phyloP scores from a whole-genome alignment of 2,113 vertebrate species.

The Clupea harengus region DNA sequence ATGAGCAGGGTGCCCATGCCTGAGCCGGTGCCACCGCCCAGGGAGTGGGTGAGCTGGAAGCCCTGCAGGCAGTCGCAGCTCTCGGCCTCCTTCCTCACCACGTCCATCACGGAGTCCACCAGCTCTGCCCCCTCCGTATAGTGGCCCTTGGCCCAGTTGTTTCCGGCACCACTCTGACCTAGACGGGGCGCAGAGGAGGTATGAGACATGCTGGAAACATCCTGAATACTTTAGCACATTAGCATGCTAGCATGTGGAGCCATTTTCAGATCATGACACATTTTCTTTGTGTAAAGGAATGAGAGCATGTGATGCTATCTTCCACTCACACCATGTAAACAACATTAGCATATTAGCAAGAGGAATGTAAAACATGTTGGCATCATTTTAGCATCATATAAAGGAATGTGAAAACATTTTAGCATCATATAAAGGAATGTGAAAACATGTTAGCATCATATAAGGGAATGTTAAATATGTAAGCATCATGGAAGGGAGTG shows the following conservation, averaged over 20 bases:
- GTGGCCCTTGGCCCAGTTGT: slow-evolving; percentile 93
- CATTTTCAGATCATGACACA: too few species aligned
- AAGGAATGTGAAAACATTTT: neutral
- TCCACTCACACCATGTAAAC: too few species aligned
- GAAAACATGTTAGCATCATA: too few species aligned
- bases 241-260: neutral
- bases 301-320: too few species aligned
- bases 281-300: too few species aligned
- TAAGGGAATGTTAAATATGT: too few species aligned
- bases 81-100: slow-evolving; percentile 88
- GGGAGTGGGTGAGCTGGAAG: slow-evolving; percentile 88
- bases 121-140: slow-evolving; percentile 89
- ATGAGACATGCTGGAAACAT: neutral
- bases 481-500: too few species aligned
- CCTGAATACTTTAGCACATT: neutral
- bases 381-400: too few species aligned
- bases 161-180: slow-evolving; percentile 92
- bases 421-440: too few species aligned
- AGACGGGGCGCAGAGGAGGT: neutral
- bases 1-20: slow-evolving; percentile 89
- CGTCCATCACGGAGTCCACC: slow-evolving; percentile 88
- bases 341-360: too few species aligned
- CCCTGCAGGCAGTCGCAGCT: slow-evolving; percentile 90
- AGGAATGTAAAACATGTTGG: too few species aligned
- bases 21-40: slow-evolving; percentile 84